A percentile compares a stretch with the other conserved stretches of the same genome.
Conservation (phyloP, 2,113 vertebrate genomes). For the Uropsilus gracilis region DNA sequence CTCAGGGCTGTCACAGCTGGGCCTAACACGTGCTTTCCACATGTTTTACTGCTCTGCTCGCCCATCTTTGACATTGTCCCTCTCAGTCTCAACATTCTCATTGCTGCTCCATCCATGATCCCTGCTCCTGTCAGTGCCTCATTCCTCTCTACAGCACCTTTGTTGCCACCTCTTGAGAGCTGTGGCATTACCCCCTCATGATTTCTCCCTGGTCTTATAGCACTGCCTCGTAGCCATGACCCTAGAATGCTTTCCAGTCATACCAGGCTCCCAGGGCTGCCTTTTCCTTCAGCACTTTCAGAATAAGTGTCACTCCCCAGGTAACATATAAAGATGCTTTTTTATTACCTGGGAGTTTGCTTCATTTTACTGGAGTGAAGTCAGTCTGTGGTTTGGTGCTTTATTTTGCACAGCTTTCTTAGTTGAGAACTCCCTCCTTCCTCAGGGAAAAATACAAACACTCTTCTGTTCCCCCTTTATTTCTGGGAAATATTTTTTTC, state of each 20-base stretch:
- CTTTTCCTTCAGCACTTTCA: neutral
- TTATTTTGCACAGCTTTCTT: neutral
- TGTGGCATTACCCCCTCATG: neutral
- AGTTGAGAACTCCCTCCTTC: neutral
- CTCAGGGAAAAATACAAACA: neutral
- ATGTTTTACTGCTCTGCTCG: neutral
- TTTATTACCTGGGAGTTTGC: neutral
- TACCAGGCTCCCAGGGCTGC: neutral
- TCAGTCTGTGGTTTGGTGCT: neutral
- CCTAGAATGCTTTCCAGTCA: neutral
- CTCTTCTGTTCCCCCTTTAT: neutral
- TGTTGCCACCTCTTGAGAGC: neutral
- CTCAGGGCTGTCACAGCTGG: neutral
- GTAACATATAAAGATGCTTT: neutral
- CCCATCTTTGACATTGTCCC: neutral
- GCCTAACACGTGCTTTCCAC: neutral
- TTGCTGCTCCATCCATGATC: neutral
- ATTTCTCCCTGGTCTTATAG: too few species aligned
- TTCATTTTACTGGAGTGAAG: neutral
- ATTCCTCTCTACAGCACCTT: neutral
- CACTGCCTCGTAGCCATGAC: neutral
- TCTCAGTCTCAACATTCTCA: neutral
- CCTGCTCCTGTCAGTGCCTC: neutral
- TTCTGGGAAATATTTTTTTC: neutral
- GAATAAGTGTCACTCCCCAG: neutral